Evolutionary conservation across 2,113 vertebrate genomes (phyloP).

Genomic region (Tragelaphus buxtoni): DNA sequence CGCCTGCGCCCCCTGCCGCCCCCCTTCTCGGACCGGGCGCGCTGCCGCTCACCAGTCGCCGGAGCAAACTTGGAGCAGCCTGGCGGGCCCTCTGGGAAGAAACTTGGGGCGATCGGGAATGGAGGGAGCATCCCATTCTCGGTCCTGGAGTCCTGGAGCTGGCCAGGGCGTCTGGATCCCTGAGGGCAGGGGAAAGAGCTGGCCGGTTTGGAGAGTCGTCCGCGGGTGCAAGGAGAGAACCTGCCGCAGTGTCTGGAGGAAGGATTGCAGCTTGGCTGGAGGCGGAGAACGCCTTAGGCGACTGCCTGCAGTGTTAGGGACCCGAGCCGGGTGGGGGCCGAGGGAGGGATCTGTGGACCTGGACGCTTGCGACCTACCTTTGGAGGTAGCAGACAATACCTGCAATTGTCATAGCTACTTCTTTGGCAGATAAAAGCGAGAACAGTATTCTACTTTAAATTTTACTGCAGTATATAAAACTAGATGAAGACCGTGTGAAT

Average conservation of each 20-base stretch:
- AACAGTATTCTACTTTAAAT: background rate
- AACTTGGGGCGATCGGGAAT: background rate
- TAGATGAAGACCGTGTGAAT: background rate
- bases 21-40: too few relatives aligned
- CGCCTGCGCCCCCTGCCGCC: too few relatives aligned
- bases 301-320: slow-evolving; percentile 44
- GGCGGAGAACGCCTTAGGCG: slow-evolving; percentile 50
- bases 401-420: background rate
- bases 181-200: slow-evolving; percentile 3
- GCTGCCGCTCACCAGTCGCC: too few relatives aligned
- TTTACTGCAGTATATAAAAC: background rate
- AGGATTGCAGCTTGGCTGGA: slow-evolving; percentile 30
- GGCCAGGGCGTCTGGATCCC: slow-evolving; percentile 63
- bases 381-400: slow-evolving; percentile 24
- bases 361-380: background rate
- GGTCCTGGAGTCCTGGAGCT: slow-evolving; percentile 70
- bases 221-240: slow-evolving; percentile 27
- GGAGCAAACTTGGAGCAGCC: too few relatives aligned
- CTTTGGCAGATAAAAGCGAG: background rate
- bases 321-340: background rate
- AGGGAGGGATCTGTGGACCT: background rate
- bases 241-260: slow-evolving; percentile 65
- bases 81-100: too few relatives aligned
- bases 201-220: background rate
- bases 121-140: slow-evolving; percentile 61